phyloP scores from a whole-genome alignment of 2,888 invertebrate genomes.

The Drosophila anomalata region DNA sequence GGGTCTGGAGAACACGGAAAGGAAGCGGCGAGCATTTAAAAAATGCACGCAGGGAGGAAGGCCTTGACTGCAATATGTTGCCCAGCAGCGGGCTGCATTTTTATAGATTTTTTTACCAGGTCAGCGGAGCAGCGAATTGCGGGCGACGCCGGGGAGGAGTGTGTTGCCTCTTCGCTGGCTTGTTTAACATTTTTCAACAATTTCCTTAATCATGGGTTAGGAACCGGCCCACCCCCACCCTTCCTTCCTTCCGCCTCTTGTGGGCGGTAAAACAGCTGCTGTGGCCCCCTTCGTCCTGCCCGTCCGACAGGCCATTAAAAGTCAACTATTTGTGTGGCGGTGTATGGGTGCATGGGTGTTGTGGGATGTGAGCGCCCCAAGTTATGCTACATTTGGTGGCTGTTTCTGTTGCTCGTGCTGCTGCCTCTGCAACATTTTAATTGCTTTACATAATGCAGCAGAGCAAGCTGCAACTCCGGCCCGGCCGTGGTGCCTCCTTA shows the following conservation, averaged over 20 bases:
- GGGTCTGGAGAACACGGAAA: constrained; percentile 43
- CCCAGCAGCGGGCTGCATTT: constrained; percentile 70
- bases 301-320: constrained; percentile 65
- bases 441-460: constrained; percentile 76
- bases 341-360: constrained; percentile 23
- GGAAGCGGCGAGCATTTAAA: constrained; percentile 72
- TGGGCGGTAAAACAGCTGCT: constrained; percentile 28
- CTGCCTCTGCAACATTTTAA: constrained; percentile 67
- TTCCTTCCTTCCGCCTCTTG: neutral
- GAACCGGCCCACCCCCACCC: constrained; percentile 30
- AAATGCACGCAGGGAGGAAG: constrained; percentile 74
- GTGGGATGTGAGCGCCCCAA: constrained; percentile 45
- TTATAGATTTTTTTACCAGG: constrained; percentile 75
- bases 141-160: constrained; percentile 12
- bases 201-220: constrained; percentile 77
- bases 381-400: constrained; percentile 56
- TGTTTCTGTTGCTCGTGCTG: constrained; percentile 24
- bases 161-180: constrained; percentile 47
- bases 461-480: constrained; percentile 38
- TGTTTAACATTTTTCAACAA: constrained; percentile 78
- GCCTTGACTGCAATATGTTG: constrained; percentile 80
- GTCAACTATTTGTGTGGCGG: constrained; percentile 62
- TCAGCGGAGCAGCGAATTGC: constrained; percentile 51
- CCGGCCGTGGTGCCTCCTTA: constrained; percentile 20
- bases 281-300: constrained; percentile 38